These are phyloP conservation scores for Puffinus mauretanicus DNA, from an alignment of 2,113 vertebrate species.

Conservation along the genomic window DNA sequence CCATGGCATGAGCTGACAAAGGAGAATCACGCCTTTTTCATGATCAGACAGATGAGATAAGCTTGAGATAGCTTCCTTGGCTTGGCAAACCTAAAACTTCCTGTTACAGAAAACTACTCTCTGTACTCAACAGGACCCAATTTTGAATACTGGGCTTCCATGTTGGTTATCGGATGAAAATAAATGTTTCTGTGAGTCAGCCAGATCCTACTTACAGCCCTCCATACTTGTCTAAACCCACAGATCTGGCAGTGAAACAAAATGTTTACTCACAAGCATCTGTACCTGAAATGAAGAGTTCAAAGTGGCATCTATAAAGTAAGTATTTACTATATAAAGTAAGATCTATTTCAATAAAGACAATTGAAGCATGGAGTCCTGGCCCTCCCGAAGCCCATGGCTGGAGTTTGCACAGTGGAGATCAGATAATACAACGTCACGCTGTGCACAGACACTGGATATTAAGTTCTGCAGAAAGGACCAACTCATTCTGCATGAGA, in stretches of 20 bases:
- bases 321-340: not conserved
- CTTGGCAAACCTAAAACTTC: conserved; percentile 1
- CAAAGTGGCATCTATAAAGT: not conserved
- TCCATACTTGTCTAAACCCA: conserved; percentile 1
- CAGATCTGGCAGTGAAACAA: conserved; percentile 12
- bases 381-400: not conserved
- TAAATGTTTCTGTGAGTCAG: not conserved
- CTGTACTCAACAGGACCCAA: not conserved
- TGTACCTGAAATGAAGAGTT: not conserved
- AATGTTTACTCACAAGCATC: not conserved
- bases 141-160: conserved; percentile 3
- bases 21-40: not conserved
- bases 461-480: not conserved
- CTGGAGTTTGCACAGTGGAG: not conserved
- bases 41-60: conserved; percentile 19
- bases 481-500: not conserved
- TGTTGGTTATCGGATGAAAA: not conserved
- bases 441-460: not conserved
- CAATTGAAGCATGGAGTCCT: not conserved
- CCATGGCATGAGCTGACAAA: not conserved
- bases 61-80: not conserved
- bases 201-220: not conserved
- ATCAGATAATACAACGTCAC: not conserved
- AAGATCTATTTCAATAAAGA: not conserved
- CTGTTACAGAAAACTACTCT: not conserved